Evolutionary conservation across 2,113 vertebrate genomes (phyloP), one percentile per base, ranked within the genome.

Genomic region (Ahaetulla prasina): DNA sequence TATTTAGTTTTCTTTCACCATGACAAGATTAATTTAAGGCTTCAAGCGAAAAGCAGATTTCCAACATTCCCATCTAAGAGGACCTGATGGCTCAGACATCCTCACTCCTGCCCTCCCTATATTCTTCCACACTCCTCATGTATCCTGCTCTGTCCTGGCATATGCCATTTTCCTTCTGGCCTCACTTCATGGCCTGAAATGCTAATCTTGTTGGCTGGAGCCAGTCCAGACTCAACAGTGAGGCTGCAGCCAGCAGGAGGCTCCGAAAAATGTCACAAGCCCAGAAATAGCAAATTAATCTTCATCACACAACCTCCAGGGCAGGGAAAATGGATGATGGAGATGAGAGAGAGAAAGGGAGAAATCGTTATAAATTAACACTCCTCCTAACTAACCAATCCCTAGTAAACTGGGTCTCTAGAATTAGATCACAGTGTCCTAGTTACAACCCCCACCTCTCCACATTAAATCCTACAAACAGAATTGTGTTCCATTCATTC

Each of bases 271-370:
- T 97, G 97, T 97, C 97, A 97, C 94, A 94, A 92, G 94, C 96
- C 96, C 95, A 97, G 96, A 97, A 97, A 97, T 97, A 97, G 96
- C 94, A 97, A 96, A 97, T 97, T 97, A 97, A 97, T 97, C 96
- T 97, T 96, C 96, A 97, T 95, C 94, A 74, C 94, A 95, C 43
- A 96, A 94, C 95, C 96, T 96, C 92, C 57, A 0, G 96, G 95
- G 96, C 95, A 96, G 92, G 89, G 68, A 95, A 95, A 96, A 68
- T 89, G 94, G 96, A 93, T 94, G 96, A 91, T 91, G 94, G 39
- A 3, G 6, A n/a, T 45, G 68, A 86, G 43, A 50, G 43, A 50
- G 27, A 54, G 35, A 8, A 35, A 74, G 27, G 88, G 92, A 16
- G 93, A 95, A 96, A 95, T 96, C 93, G 60, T 95, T 96, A 96